These are phyloP conservation scores for Procambarus virginalis DNA, from an alignment of 1,140 invertebrate genomes.

Conservation along the genomic window DNA sequence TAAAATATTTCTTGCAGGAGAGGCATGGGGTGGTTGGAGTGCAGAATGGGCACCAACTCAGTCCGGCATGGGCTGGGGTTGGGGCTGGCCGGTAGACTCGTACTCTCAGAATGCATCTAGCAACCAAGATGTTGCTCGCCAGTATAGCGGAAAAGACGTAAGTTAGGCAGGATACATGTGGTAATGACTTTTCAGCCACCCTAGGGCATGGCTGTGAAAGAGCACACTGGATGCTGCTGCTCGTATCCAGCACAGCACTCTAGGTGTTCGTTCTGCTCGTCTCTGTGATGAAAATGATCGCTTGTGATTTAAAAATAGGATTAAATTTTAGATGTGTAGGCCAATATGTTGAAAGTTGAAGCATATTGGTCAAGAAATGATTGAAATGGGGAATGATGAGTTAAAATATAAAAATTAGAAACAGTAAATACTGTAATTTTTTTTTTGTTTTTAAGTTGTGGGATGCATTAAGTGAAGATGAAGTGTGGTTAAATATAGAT, in stretches of 20 bases:
- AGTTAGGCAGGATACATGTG: conserved; percentile 50
- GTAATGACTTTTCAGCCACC: conserved; percentile 53
- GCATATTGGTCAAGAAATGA: background rate
- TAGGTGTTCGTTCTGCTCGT: conserved; percentile 19
- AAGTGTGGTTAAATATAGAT: too few species aligned
- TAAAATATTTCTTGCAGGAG: conserved; percentile 21
- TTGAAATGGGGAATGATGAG: background rate
- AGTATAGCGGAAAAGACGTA: conserved; percentile 55
- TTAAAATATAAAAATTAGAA: too few species aligned
- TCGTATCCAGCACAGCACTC: conserved; percentile 29
- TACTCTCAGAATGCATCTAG: conserved; percentile 24
- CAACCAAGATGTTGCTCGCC: conserved; percentile 17
- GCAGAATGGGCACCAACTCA: conserved; percentile 48
- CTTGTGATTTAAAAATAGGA: background rate
- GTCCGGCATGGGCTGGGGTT: conserved; percentile 56
- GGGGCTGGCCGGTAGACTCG: conserved; percentile 56
- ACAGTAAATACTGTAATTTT: too few species aligned
- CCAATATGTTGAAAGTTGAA: background rate
- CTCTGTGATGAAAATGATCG: background rate
- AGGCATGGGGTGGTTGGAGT: conserved; percentile 51
- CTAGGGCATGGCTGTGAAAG: conserved; percentile 29
- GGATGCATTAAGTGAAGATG: too few species aligned
- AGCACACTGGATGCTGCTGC: conserved; percentile 1
- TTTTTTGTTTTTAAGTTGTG: too few species aligned
- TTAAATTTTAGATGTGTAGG: background rate